These are phyloP conservation scores for Penaeus monodon DNA, from an alignment of 2,888 invertebrate genomes.

Conservation along the genomic window DNA sequence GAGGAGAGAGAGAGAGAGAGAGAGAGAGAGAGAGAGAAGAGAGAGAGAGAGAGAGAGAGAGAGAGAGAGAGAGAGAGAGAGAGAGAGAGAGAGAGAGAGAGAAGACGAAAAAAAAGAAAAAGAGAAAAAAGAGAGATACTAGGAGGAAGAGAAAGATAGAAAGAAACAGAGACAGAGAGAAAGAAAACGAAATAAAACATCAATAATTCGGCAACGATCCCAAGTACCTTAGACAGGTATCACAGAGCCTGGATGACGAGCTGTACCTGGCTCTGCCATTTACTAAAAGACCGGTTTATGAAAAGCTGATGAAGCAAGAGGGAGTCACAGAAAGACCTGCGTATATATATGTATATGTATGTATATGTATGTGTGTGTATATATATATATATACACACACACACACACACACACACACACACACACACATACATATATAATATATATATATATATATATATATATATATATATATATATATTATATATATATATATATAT, in stretches of 20 bases:
- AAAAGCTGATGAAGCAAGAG: too few relatives aligned
- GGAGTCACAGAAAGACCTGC: too few relatives aligned
- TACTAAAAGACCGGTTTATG: too few relatives aligned
- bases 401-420: too few relatives aligned
- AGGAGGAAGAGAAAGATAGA: neutral
- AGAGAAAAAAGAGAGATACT: neutral
- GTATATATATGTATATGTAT: too few relatives aligned
- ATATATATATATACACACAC: too few relatives aligned
- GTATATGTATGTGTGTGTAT: too few relatives aligned
- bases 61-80: slow-evolving; percentile 13
- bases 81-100: neutral
- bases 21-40: neutral
- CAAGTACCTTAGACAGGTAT: neutral
- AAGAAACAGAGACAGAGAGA: neutral
- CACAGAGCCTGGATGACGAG: neutral
- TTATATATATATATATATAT: too few relatives aligned
- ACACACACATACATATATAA: too few relatives aligned
- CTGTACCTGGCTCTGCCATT: too few relatives aligned
- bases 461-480: too few relatives aligned
- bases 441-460: too few relatives aligned
- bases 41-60: slow-evolving; percentile 12
- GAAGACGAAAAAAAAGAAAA: neutral
- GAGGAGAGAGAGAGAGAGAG: neutral
- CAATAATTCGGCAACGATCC: neutral
- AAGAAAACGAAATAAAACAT: neutral